These are phyloP conservation scores for Poeciliopsis turneri DNA, from an alignment of 2,797 vertebrate species.

Conservation along the genomic window DNA sequence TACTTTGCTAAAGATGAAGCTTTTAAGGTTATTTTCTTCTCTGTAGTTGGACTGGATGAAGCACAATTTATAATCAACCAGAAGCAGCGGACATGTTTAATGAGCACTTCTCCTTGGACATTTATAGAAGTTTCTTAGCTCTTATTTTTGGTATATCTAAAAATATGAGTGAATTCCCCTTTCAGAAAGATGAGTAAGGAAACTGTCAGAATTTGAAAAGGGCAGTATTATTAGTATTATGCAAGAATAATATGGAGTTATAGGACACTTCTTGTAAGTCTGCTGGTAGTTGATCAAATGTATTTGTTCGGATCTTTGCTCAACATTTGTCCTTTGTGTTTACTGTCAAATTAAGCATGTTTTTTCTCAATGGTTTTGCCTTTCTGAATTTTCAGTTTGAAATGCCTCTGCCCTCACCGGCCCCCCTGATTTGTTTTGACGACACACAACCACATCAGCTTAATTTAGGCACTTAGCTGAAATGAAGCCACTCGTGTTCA, in stretches of 20 bases:
- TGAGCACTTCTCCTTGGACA: conserved; percentile 70
- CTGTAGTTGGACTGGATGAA: conserved; percentile 58
- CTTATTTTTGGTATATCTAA: not conserved
- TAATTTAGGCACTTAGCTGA: conserved; percentile 51
- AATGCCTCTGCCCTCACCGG: conserved; percentile 23
- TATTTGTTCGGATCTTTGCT: conserved; percentile 35
- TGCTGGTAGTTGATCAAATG: conserved; percentile 20
- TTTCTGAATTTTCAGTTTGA: conserved; percentile 21
- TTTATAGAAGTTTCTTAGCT: conserved; percentile 48
- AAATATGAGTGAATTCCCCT: not conserved
- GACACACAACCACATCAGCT: conserved; percentile 26
- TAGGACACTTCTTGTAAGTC: not conserved
- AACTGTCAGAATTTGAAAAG: not conserved
- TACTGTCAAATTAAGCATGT: conserved; percentile 1
- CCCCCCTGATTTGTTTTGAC: conserved; percentile 20
- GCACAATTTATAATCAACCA: conserved; percentile 72
- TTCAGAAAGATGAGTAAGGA: not conserved
- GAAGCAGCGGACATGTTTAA: conserved; percentile 54
- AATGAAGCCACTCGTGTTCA: conserved; percentile 72
- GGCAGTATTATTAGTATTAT: not conserved
- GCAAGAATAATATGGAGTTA: not conserved
- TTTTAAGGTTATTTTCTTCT: conserved; percentile 66
- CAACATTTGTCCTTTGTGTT: conserved; percentile 33
- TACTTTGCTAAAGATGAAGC: conserved; percentile 55
- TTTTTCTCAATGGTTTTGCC: conserved; percentile 15